Conservation (phyloP, 2,113 vertebrate species). For the Australoheros scitulus region DNA sequence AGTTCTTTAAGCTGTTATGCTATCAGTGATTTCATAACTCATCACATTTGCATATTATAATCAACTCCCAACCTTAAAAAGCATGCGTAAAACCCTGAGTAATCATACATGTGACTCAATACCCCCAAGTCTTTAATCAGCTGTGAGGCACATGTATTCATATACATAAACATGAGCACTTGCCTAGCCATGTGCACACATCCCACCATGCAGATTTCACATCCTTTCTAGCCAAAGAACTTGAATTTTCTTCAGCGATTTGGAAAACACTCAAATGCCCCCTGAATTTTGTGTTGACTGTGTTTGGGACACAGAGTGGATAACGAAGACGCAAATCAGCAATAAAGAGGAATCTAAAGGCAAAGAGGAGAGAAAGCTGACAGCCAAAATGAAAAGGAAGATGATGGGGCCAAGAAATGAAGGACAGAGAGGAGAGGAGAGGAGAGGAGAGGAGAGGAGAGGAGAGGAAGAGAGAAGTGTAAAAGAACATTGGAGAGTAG, state of each 20-base stretch:
- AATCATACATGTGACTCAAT: conserved; percentile 46
- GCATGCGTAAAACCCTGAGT: conserved; percentile 1
- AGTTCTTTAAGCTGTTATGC: background rate
- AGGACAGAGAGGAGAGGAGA: background rate
- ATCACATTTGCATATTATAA: conserved; percentile 14
- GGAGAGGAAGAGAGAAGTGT: conserved; percentile 4
- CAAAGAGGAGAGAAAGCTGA: conserved; percentile 16
- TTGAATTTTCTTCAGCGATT: background rate
- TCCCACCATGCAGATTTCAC: conserved; percentile 18
- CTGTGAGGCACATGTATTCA: conserved; percentile 35
- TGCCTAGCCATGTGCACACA: conserved; percentile 28
- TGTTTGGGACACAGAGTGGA: background rate
- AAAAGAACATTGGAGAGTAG: conserved; percentile 41
- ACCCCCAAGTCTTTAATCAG: conserved; percentile 11
- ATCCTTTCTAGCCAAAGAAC: background rate
- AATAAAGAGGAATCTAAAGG: conserved; percentile 16
- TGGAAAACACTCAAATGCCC: conserved; percentile 3
- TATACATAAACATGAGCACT: conserved; percentile 50
- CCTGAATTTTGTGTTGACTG: background rate
- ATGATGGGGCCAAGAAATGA: conserved; percentile 22
- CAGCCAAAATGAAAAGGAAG: conserved; percentile 17
- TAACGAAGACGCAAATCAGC: conserved; percentile 39
- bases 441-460: background rate
- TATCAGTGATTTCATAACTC: conserved; percentile 6
- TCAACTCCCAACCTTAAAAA: conserved; percentile 16